Conservation (phyloP, 1,140 invertebrate genomes). For the Listronotus oregonensis region DNA sequence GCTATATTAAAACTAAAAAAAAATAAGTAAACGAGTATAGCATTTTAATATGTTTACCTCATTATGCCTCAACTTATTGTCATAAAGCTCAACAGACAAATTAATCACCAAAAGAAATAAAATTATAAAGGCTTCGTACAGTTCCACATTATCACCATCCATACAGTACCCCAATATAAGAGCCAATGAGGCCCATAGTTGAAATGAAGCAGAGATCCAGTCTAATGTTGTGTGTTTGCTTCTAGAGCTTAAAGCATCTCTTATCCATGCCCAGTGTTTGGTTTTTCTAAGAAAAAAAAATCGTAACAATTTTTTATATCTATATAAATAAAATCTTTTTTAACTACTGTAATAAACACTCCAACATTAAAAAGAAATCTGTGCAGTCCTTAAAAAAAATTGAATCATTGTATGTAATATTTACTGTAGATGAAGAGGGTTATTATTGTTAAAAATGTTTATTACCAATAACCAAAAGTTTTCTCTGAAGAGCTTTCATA, state of each 20-base stretch:
- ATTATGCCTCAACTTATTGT: conserved; percentile 68
- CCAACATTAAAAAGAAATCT: too few species aligned
- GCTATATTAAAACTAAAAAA: too few species aligned
- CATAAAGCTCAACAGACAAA: conserved; percentile 64
- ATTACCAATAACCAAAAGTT: too few species aligned
- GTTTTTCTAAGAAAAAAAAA: conserved; percentile 54
- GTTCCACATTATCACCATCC: conserved; percentile 46
- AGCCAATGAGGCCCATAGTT: conserved; percentile 41
- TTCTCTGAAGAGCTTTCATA: too few species aligned
- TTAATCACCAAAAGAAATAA: conserved; percentile 61
- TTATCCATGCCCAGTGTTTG: conserved; percentile 57
- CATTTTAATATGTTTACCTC: conserved; percentile 56
- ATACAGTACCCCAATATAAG: conserved; percentile 41
- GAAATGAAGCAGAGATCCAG: conserved; percentile 63
- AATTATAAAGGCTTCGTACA: conserved; percentile 53
- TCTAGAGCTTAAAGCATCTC: conserved; percentile 63
- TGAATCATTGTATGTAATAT: too few species aligned
- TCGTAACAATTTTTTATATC: background rate
- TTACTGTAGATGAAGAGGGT: too few species aligned
- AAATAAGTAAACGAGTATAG: too few species aligned
- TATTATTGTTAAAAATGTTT: too few species aligned
- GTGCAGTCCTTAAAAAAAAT: too few species aligned
- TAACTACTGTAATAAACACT: too few species aligned
- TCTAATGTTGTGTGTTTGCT: conserved; percentile 70
- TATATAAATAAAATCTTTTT: too few species aligned